These are phyloP conservation scores for Hippoglossus stenolepis DNA, from an alignment of 2,113 vertebrate genomes.

Conservation along the genomic window DNA sequence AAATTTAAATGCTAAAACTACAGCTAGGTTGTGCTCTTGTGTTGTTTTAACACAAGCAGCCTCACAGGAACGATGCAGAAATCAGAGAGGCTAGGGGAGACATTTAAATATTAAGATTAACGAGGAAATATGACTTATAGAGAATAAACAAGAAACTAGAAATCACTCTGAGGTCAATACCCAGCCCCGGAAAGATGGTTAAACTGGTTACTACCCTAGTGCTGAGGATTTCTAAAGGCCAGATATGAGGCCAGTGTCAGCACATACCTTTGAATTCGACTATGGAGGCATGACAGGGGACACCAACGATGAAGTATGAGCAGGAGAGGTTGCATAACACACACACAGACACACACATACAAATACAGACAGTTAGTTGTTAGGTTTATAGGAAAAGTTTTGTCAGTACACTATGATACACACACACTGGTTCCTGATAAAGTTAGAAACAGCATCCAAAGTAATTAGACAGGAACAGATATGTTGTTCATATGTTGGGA, in stretches of 20 bases:
- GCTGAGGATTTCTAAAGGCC: constrained; percentile 8
- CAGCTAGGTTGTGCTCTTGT: too few species aligned
- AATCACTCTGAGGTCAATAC: neutral
- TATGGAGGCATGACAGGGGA: constrained; percentile 63
- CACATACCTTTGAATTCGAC: constrained; percentile 79
- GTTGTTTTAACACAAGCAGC: too few species aligned
- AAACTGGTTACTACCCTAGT: neutral
- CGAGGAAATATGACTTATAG: neutral
- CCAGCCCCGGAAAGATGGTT: neutral
- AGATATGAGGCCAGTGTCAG: neutral
- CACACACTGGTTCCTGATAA: neutral
- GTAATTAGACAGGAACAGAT: neutral
- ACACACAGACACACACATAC: constrained; percentile 22
- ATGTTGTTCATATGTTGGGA: too few species aligned
- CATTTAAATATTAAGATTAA: too few species aligned
- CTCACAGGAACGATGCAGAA: too few species aligned
- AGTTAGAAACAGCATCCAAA: neutral
- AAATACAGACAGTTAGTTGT: constrained; percentile 47
- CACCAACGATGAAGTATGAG: constrained; percentile 55
- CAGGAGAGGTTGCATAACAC: constrained; percentile 47
- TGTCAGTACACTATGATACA: neutral
- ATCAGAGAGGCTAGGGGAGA: too few species aligned
- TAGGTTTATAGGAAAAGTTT: constrained; percentile 15
- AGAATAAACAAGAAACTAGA: neutral
- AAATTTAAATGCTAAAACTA: too few species aligned